Evolutionary conservation across 2,888 invertebrate genomes (phyloP).

Genomic region (Cheiracanthium punctorium): DNA sequence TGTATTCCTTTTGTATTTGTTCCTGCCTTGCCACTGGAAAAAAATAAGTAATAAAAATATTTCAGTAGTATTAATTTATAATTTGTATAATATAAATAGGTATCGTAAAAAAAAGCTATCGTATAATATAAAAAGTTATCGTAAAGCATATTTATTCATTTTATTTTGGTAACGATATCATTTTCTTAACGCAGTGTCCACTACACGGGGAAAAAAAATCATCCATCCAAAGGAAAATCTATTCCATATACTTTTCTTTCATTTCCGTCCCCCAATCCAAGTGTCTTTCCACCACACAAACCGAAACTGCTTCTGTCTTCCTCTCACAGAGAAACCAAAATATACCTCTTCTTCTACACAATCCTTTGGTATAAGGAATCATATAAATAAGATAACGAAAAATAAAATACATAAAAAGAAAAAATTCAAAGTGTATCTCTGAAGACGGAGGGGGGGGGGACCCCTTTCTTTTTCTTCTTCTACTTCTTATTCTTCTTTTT

Average conservation of each 20-base stretch:
- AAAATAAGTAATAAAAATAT: too few relatives aligned
- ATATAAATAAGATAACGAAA: slow-evolving; percentile 5
- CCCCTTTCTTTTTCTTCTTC: background rate
- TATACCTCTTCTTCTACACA: background rate
- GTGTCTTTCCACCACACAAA: background rate
- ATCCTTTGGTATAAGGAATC: background rate
- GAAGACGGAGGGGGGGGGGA: background rate
- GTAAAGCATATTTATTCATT: too few relatives aligned
- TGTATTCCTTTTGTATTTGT: too few relatives aligned
- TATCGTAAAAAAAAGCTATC: too few relatives aligned
- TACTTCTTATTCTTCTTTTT: background rate
- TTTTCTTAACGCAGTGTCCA: too few relatives aligned
- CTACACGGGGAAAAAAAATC: too few relatives aligned
- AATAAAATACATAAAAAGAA: slow-evolving; percentile 5
- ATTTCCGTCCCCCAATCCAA: background rate
- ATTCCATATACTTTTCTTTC: background rate
- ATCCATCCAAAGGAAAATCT: too few relatives aligned
- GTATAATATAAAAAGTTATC: too few relatives aligned
- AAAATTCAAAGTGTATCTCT: background rate
- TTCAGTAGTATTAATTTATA: too few relatives aligned
- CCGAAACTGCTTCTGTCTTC: background rate
- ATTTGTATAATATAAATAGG: too few relatives aligned
- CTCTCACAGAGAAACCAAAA: background rate
- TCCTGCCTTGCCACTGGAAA: too few relatives aligned
- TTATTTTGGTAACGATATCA: too few relatives aligned